Base-by-base conservation (phyloP, 2,888 invertebrate species). In the Tachina fera region DNA sequence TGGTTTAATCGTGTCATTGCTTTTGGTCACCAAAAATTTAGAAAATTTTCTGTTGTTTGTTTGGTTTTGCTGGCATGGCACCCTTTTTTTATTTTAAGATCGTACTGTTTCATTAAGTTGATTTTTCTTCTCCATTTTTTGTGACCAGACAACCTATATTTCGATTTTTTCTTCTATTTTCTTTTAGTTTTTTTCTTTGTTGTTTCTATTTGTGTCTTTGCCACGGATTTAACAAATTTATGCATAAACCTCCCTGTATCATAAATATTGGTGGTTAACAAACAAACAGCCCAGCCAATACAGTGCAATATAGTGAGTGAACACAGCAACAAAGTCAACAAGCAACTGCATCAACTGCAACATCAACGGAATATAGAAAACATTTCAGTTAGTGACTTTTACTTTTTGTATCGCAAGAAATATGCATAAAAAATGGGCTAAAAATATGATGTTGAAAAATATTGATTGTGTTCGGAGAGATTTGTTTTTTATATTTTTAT, bases 111-210 rank as follows among this genome's bases (percentile, higher is more conserved):
- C 78, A 78, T 72, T 77, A 81, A 81, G 51, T 74, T 72, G 65
- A 43, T 19, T 58, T 78, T 68, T 39, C 5, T 22, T 9, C 56
- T 31, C 10, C 22, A 19, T 19, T 22, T 47, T 49, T 47, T 49
- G 65, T 83, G 86, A 86, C 86, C 86, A 86, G 83, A 86, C 86
- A 83, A 86, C 86, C 86, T 77, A 86, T 77, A 80, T 86, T 83
- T 83, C 61, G 68, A 58, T 71, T 72, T 31, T 60, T 75, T 47
- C 43, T 3, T 22, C 56, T 63, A 47, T 70, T 53, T 58, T 65
- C 51, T 53, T 60, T 61, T 31, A 31, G 14, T 14, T 14, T 58
- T 53, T 61, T 22, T 6, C 0, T 31, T 5, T n/a, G n/a, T 31
- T 31, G 5, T 31, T 31, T 5, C 31, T 39, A 3, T 41, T 63